phyloP scores from a whole-genome alignment of 2,113 vertebrate genomes.

The Macquaria australasica region DNA sequence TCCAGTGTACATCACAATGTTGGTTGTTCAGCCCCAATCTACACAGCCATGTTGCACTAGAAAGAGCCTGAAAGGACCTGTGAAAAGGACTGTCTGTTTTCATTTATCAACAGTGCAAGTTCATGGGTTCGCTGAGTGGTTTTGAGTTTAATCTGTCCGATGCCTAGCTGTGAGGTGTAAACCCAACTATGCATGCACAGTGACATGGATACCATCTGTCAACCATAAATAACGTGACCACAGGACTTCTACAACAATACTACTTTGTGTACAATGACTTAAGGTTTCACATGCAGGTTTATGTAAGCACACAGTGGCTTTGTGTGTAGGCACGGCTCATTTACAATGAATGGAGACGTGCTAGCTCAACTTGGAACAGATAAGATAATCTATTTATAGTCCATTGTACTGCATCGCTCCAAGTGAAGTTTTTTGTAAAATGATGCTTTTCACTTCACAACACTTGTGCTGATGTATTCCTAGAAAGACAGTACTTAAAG shows the following conservation, averaged over 20 bases:
- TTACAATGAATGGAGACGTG: constrained; percentile 43
- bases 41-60: background rate
- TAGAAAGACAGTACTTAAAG: background rate
- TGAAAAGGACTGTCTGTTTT: constrained; percentile 25
- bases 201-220: constrained; percentile 47
- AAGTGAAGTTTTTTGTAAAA: background rate
- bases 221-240: constrained; percentile 38
- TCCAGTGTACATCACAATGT: background rate
- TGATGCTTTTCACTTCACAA: background rate
- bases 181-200: constrained; percentile 33
- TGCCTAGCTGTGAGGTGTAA: constrained; percentile 44
- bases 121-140: constrained; percentile 52
- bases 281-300: constrained; percentile 37
- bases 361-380: constrained; percentile 4
- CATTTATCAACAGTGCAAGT: constrained; percentile 48
- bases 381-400: constrained; percentile 33
- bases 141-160: constrained; percentile 59
- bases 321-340: constrained; percentile 38
- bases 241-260: constrained; percentile 44
- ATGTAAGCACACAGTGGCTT: constrained; percentile 48
- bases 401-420: background rate
- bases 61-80: constrained; percentile 10
- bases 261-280: constrained; percentile 40
- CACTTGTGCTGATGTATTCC: background rate
- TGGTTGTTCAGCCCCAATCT: background rate